Evolutionary conservation across 2,888 invertebrate genomes (phyloP).

Genomic region (Ephialtes manifestator): DNA sequence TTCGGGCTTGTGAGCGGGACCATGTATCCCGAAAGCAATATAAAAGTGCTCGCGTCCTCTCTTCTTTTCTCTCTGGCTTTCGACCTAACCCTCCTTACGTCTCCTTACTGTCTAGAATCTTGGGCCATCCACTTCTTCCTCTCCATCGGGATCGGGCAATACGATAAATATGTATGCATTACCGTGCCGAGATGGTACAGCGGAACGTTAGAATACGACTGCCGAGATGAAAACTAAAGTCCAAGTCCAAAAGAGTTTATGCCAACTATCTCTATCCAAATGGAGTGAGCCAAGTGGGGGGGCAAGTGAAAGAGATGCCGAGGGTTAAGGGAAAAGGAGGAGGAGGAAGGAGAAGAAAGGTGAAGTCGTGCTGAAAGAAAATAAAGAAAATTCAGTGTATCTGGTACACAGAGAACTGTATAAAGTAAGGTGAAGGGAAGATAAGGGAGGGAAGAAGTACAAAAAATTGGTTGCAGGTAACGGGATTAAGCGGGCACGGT

Average conservation of each 20-base stretch:
- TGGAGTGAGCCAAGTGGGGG: conserved; percentile 31
- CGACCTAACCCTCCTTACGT: conserved; percentile 52
- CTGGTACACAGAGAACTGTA: conserved; percentile 37
- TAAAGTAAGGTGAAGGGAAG: conserved; percentile 38
- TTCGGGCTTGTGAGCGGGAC: conserved; percentile 31
- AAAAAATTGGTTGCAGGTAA: conserved; percentile 84
- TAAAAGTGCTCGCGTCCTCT: conserved; percentile 68
- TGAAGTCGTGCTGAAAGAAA: conserved; percentile 30
- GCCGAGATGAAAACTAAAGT: conserved; percentile 48
- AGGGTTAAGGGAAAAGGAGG: background rate
- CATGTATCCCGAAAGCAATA: conserved; percentile 71
- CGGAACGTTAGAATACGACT: conserved; percentile 3
- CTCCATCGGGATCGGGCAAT: conserved; percentile 55
- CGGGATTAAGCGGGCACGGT: conserved; percentile 83
- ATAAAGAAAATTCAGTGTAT: conserved; percentile 45
- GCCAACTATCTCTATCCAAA: conserved; percentile 41
- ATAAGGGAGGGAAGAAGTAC: conserved; percentile 56
- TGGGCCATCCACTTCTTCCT: conserved; percentile 57
- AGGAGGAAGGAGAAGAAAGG: background rate
- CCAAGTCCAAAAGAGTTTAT: conserved; percentile 48
- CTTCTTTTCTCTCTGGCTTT: conserved; percentile 63
- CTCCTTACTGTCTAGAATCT: conserved; percentile 26
- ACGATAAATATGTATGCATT: conserved; percentile 65
- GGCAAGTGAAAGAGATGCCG: background rate
- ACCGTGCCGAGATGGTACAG: conserved; percentile 9